Evolutionary conservation across 2,797 vertebrate genomes (phyloP).

Genomic region (Philypnodon macrostomus): DNA sequence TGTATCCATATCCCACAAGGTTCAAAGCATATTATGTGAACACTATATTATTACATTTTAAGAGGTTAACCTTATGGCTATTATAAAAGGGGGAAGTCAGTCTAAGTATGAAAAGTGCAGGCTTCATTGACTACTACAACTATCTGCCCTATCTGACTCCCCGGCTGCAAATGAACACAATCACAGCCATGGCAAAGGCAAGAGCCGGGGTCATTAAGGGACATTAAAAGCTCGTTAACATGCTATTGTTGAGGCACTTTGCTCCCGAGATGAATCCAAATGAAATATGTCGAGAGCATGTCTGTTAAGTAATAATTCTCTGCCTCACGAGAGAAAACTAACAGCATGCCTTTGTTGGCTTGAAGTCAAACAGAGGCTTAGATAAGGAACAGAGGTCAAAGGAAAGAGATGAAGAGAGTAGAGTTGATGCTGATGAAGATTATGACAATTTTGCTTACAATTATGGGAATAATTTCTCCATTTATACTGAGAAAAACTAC

Average conservation of each 20-base stretch:
- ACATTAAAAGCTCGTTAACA: conserved; percentile 67
- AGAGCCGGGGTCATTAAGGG: conserved; percentile 52
- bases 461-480: no score
- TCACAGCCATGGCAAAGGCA: conserved; percentile 31
- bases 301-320: conserved; percentile 41
- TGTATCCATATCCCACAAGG: conserved; percentile 24
- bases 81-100: conserved; percentile 20
- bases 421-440: no score
- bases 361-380: conserved; percentile 18
- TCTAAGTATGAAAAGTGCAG: conserved; percentile 23
- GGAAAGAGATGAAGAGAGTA: conserved; percentile 9
- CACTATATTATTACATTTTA: conserved; percentile 16
- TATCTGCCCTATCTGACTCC: conserved; percentile 25
- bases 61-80: conserved; percentile 17
- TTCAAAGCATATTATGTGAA: conserved; percentile 25
- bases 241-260: conserved; percentile 50
- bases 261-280: conserved; percentile 36
- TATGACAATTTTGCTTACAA: no score
- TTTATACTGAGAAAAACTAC: no score
- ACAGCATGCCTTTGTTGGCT: conserved; percentile 29
- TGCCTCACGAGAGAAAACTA: conserved; percentile 23
- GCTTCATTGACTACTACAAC: conserved; percentile 36
- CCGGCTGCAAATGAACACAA: conserved; percentile 50
- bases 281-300: conserved; percentile 39
- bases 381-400: conserved; percentile 29